A percentile compares a stretch with the other conserved stretches of the same genome.
These are phyloP conservation scores for Iphiclides podalirius DNA, from an alignment of 2,888 invertebrate species.

Conservation along the genomic window DNA sequence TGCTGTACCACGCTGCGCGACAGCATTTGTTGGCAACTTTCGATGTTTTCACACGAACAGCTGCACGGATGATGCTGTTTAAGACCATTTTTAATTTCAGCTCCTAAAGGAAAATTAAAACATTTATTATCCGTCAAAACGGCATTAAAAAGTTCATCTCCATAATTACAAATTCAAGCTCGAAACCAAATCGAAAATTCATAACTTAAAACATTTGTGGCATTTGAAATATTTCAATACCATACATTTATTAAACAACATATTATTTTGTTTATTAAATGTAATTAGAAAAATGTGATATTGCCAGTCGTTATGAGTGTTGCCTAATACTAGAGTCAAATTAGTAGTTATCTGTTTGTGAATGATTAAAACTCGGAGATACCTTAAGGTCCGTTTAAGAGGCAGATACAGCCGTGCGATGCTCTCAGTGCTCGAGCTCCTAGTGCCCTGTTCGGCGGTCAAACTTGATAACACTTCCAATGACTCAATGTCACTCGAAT, in stretches of 20 bases:
- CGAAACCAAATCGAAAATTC: too few species aligned
- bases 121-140: too few species aligned
- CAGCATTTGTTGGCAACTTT: conserved; percentile 37
- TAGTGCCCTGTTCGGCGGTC: conserved; percentile 8
- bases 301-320: too few species aligned
- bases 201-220: not conserved
- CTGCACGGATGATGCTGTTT: conserved; percentile 40
- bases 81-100: conserved; percentile 40
- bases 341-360: not conserved
- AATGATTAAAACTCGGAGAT: not conserved
- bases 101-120: not conserved
- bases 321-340: too few species aligned
- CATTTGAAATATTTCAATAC: not conserved
- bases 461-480: conserved; percentile 14
- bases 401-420: conserved; percentile 3
- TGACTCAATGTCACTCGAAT: conserved; percentile 20
- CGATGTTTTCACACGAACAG: conserved; percentile 34
- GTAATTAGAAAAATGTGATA: too few species aligned
- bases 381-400: not conserved
- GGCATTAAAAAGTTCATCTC: too few species aligned
- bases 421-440: not conserved
- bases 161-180: too few species aligned
- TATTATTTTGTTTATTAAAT: too few species aligned
- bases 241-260: too few species aligned
- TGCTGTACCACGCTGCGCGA: conserved; percentile 44